Evolutionary conservation across 1,140 invertebrate genomes (phyloP).

Genomic region (Brachionus koreanus): DNA sequence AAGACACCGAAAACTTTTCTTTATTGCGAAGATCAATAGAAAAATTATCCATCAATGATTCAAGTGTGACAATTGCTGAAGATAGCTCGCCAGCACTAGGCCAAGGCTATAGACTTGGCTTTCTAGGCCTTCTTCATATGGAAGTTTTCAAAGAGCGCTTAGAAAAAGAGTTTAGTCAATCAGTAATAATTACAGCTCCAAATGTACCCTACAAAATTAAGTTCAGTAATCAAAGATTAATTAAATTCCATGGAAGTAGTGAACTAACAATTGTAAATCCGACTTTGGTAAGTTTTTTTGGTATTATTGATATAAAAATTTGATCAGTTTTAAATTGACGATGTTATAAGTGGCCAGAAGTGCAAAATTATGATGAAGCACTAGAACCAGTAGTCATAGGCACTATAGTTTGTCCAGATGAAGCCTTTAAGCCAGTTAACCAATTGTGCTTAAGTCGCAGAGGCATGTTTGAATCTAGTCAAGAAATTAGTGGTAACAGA

Average conservation of each 20-base stretch:
- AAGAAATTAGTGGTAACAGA: conserved; percentile 74
- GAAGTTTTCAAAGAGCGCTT: conserved; percentile 90
- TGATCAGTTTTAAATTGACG: conserved; percentile 37
- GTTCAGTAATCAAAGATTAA: conserved; percentile 47
- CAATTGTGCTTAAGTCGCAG: conserved; percentile 66
- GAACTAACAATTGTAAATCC: conserved; percentile 80
- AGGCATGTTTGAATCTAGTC: conserved; percentile 70
- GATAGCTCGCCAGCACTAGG: conserved; percentile 69
- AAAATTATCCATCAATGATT: conserved; percentile 87
- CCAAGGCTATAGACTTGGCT: conserved; percentile 75
- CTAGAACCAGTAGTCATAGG: conserved; percentile 82
- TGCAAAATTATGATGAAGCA: conserved; percentile 67
- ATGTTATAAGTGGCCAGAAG: conserved; percentile 66
- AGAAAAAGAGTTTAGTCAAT: conserved; percentile 84
- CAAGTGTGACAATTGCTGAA: conserved; percentile 71
- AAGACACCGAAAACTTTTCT: conserved; percentile 77
- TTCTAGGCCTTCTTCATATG: conserved; percentile 78
- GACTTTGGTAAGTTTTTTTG: conserved; percentile 57
- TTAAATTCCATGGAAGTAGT: conserved; percentile 67
- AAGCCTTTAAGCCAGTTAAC: conserved; percentile 56
- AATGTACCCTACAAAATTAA: conserved; percentile 82
- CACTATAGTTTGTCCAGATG: conserved; percentile 79
- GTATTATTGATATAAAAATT: conserved; percentile 44
- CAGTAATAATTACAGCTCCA: conserved; percentile 83
- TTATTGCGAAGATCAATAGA: conserved; percentile 71